These are phyloP conservation scores for Deroplatys truncata DNA, from an alignment of 2,888 invertebrate species.

Conservation along the genomic window DNA sequence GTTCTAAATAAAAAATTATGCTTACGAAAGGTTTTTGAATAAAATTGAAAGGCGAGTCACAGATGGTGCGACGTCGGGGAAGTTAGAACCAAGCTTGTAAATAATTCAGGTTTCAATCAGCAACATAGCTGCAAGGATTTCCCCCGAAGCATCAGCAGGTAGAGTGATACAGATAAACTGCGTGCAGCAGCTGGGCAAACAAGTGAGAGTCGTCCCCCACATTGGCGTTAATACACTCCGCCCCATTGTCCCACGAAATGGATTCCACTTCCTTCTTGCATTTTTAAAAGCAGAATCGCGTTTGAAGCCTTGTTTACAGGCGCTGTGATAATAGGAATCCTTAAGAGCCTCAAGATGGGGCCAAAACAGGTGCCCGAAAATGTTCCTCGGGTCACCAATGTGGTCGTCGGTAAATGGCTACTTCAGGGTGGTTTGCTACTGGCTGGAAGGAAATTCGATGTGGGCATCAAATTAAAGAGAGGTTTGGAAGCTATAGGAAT, in stretches of 20 bases:
- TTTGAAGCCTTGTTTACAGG: background rate
- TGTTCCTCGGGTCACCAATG: too few relatives aligned
- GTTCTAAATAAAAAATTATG: background rate
- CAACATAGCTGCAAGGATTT: background rate
- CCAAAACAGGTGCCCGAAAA: background rate
- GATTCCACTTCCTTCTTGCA: background rate
- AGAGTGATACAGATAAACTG: background rate
- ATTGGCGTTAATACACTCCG: background rate
- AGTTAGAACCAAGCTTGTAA: background rate
- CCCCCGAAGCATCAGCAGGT: background rate
- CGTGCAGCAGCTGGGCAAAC: background rate
- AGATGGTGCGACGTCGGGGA: background rate
- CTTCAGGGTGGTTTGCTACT: too few relatives aligned
- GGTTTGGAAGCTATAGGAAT: too few relatives aligned
- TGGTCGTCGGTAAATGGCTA: too few relatives aligned
- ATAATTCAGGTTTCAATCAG: background rate
- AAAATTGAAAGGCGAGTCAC: background rate
- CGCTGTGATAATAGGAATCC: background rate
- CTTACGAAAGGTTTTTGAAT: background rate
- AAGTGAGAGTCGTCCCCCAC: background rate
- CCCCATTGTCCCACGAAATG: background rate
- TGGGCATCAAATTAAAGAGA: too few relatives aligned
- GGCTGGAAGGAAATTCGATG: too few relatives aligned
- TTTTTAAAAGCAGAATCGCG: background rate
- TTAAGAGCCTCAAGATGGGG: background rate